Conservation (phyloP, 2,113 vertebrate genomes). For the Camelus dromedarius region DNA sequence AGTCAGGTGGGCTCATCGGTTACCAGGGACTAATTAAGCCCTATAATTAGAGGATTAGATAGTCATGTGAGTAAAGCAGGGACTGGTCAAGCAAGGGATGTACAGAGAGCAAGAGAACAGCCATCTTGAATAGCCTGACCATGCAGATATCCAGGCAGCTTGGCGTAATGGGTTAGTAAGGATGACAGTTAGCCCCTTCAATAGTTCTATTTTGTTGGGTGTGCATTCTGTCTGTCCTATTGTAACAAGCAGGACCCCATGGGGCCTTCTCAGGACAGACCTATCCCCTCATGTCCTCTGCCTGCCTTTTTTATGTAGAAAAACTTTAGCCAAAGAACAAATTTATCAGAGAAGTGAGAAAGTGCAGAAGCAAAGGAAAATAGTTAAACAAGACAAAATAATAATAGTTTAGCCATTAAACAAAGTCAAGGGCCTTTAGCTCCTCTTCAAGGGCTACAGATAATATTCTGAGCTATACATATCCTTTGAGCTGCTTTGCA, state of each 20-base stretch:
- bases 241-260: not conserved
- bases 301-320: not conserved
- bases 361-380: not conserved
- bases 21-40: not conserved
- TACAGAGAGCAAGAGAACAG: not conserved
- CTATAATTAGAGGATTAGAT: not conserved
- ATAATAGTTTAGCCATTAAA: not conserved
- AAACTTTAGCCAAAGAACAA: not conserved
- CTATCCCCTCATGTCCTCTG: not conserved
- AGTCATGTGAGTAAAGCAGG: not conserved
- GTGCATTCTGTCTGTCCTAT: not conserved
- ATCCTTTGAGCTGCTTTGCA: not conserved
- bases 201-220: not conserved
- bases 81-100: not conserved
- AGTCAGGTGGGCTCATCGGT: not conserved
- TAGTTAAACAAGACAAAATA: not conserved
- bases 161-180: not conserved
- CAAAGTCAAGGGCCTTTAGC: not conserved
- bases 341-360: not conserved
- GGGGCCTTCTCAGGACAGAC: not conserved
- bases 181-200: not conserved
- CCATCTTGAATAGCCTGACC: not conserved
- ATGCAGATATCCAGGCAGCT: not conserved
- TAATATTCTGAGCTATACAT: not conserved
- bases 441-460: not conserved